Conservation (phyloP, 64 coral and sea anemone genomes). For the Dendronephthya gigantea region DNA sequence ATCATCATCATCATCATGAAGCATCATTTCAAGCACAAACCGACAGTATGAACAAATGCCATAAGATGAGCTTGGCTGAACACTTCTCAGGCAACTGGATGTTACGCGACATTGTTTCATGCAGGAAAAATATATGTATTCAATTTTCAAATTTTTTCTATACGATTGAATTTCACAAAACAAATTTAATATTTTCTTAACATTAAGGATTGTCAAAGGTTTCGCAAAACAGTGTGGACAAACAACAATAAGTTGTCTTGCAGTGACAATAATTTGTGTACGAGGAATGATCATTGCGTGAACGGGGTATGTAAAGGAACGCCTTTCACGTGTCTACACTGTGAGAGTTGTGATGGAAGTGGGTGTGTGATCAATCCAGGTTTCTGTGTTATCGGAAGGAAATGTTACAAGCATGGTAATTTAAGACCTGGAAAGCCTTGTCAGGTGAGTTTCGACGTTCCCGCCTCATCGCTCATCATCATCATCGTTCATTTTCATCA, state of each 20-base stretch:
- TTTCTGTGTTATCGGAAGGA: conserved; percentile 8
- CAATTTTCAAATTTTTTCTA: no score
- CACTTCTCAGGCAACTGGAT: no score
- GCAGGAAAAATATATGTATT: no score
- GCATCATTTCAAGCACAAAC: no score
- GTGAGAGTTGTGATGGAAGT: conserved; percentile 63
- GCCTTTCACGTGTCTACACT: conserved; percentile 53
- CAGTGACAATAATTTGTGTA: conserved; percentile 58
- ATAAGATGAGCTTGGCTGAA: no score
- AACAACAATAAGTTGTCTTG: conserved; percentile 48
- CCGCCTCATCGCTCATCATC: no score
- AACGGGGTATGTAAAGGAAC: conserved; percentile 54
- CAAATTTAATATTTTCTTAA: background rate
- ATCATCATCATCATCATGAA: no score
- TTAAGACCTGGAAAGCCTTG: conserved; percentile 14
- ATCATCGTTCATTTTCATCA: no score
- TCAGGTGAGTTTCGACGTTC: conserved; percentile 4
- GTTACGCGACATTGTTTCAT: no score
- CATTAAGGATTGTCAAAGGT: conserved; percentile 31
- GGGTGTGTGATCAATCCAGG: conserved; percentile 33
- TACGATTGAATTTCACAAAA: no score
- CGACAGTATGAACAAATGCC: no score
- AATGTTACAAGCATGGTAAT: background rate
- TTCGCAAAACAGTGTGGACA: conserved; percentile 36
- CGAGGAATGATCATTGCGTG: conserved; percentile 59